phyloP scores from a whole-genome alignment of 2,888 invertebrate genomes.

The Periphyllus acericola region DNA sequence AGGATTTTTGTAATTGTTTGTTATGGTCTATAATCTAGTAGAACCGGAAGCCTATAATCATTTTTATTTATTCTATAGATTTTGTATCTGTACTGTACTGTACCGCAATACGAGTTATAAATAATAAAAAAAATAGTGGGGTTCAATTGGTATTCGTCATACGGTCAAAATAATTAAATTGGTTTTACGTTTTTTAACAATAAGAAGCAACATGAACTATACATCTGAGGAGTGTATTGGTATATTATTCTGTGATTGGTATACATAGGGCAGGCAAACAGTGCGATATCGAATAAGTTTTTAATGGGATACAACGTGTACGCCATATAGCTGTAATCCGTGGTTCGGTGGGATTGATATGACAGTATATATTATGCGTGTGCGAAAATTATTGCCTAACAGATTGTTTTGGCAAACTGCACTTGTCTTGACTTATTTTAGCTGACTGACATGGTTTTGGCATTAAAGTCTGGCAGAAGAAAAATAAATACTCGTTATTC shows the following conservation, averaged over 20 bases:
- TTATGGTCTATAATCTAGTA: background rate
- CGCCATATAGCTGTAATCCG: background rate
- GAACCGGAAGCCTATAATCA: background rate
- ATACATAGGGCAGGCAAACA: background rate
- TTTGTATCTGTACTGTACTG: background rate
- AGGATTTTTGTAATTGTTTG: background rate
- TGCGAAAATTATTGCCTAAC: background rate
- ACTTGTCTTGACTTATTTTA: constrained; percentile 1
- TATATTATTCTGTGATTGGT: too few species aligned
- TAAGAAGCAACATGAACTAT: background rate
- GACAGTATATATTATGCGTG: background rate
- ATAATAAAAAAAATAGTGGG: background rate
- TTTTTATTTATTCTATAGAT: constrained; percentile 17
- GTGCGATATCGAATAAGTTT: background rate
- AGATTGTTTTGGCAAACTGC: constrained; percentile 4
- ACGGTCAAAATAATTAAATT: background rate
- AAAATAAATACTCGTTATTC: background rate
- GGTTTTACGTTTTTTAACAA: background rate
- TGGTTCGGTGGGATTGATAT: background rate
- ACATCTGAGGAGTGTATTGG: too few species aligned
- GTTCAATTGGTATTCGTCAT: background rate
- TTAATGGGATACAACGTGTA: background rate
- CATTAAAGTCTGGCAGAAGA: background rate
- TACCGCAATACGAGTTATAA: background rate
- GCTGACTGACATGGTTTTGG: background rate